These are phyloP conservation scores for Oreonectes daqikongensis DNA, from an alignment of 2,797 vertebrate species.

Conservation along the genomic window DNA sequence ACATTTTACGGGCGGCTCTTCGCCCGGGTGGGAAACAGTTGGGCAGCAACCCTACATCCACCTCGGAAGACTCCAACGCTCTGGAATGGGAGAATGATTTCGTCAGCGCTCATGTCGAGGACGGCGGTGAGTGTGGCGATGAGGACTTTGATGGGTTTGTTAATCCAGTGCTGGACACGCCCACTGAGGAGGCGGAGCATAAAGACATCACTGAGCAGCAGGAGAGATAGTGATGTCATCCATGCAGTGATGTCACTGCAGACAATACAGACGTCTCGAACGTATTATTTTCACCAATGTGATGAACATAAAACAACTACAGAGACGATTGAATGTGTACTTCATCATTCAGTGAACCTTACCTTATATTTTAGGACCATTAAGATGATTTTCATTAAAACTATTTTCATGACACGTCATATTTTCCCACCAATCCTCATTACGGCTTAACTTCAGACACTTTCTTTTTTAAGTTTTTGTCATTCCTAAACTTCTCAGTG, in stretches of 20 bases:
- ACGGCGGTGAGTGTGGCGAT: constrained; percentile 83
- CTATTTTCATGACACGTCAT: background rate
- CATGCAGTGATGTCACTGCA: constrained; percentile 2
- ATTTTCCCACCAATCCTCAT: background rate
- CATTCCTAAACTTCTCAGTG: background rate
- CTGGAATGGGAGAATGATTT: constrained; percentile 99
- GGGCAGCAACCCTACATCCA: constrained; percentile 83
- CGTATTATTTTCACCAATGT: background rate
- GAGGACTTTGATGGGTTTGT: constrained; percentile 84
- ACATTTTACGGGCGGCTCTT: constrained; percentile 90
- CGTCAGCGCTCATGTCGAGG: constrained; percentile 86
- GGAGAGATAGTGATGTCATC: constrained; percentile 78
- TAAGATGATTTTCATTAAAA: background rate
- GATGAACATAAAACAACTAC: background rate
- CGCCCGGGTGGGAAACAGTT: constrained; percentile 73
- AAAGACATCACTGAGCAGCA: constrained; percentile 65
- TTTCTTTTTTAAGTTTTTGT: background rate
- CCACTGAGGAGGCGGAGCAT: constrained; percentile 59
- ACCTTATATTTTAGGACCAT: background rate
- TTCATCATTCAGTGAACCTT: background rate
- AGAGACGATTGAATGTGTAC: background rate
- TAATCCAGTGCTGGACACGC: constrained; percentile 79
- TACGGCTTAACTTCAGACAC: background rate
- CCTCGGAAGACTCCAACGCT: constrained; percentile 90
- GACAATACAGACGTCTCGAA: background rate